Evolutionary conservation across 2,113 vertebrate genomes (phyloP), one percentile per base, ranked within the genome.

Genomic region (Dissostichus mawsoni): DNA sequence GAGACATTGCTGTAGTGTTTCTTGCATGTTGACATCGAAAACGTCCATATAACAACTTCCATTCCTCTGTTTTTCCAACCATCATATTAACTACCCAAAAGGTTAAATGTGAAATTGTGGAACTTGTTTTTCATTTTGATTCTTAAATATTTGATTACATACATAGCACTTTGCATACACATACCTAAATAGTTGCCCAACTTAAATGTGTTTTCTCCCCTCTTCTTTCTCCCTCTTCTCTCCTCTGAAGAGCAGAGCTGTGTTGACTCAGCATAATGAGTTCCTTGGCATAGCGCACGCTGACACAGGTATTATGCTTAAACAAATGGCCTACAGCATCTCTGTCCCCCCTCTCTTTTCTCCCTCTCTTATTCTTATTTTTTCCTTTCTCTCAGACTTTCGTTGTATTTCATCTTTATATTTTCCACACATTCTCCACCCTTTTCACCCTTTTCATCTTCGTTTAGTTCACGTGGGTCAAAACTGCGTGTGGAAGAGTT

Each of bases 221-320:
- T 58, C 74, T 78, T 68, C 17, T 65, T 88, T 76, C 62, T 33
- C n/a, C 53, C 55, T 69, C 58, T 67, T 36, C 45, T 53, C 76
- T 80, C 69, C 75, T 70, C 86, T 78, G 78, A 84, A 87, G 81
- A 79, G 74, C 82, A 57, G 69, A 82, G 76, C 50, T 62, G 17
- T 80, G 92, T 89, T 87, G 88, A 92, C 77, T 93, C 92, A 80
- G 57, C 92, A 87, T 71, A 80, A 85, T 57, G 50, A 73, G 67
- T 53, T 80, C 56, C 56, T 71, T 18, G 23, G 82, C 85, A 82
- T 16, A 29, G 69, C 0, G 20, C 88, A 80, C 13, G 93, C 92
- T 95, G 93, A 94, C 90, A 77, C 62, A 57, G 80, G 86, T 83
- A 79, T 82, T 86, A 76, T 72, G 83, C 76, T 84, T 11, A 70